Percentiles rank a stretch among this genome's conserved stretches.
Evolutionary conservation across 2,888 invertebrate species (phyloP).

Genomic region (Notodonta dromedarius): DNA sequence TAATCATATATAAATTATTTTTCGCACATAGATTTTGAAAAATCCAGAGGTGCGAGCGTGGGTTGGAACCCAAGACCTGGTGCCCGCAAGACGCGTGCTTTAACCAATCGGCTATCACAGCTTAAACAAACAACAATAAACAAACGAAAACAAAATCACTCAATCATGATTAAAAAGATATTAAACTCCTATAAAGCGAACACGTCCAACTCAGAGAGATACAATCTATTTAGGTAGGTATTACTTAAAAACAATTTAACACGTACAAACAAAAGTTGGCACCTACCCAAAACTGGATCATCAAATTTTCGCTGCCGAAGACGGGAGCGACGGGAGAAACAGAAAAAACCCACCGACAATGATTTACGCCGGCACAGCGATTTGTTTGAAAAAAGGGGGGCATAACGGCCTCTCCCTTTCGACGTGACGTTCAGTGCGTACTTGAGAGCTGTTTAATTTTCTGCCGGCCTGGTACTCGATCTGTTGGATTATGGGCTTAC

Average conservation of each 20-base stretch:
- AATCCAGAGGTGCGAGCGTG: no score
- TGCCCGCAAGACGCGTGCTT: no score
- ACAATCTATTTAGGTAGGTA: conserved; percentile 16
- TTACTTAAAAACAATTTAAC: conserved; percentile 31
- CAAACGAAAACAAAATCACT: background rate
- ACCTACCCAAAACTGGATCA: conserved; percentile 33
- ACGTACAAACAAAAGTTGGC: conserved; percentile 35
- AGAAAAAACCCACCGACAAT: conserved; percentile 16
- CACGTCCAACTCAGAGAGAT: conserved; percentile 21
- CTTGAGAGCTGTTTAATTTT: conserved; percentile 30
- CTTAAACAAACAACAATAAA: no score
- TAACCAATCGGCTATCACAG: no score
- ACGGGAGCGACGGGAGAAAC: conserved; percentile 14
- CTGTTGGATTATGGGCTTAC: conserved; percentile 3
- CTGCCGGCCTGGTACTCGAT: conserved; percentile 28
- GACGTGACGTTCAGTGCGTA: conserved; percentile 22
- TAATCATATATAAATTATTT: no score
- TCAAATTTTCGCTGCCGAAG: conserved; percentile 22
- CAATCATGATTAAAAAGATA: conserved; percentile 1
- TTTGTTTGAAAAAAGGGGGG: conserved; percentile 22
- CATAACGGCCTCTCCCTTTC: conserved; percentile 27
- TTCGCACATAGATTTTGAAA: no score
- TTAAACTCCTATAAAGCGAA: conserved; percentile 33
- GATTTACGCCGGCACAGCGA: conserved; percentile 34
- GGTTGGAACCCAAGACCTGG: no score